A percentile compares a stretch with the other conserved stretches of the same genome.
Evolutionary conservation across 2,888 invertebrate species (phyloP).

Genomic region (Chymomyza fuscimana): DNA sequence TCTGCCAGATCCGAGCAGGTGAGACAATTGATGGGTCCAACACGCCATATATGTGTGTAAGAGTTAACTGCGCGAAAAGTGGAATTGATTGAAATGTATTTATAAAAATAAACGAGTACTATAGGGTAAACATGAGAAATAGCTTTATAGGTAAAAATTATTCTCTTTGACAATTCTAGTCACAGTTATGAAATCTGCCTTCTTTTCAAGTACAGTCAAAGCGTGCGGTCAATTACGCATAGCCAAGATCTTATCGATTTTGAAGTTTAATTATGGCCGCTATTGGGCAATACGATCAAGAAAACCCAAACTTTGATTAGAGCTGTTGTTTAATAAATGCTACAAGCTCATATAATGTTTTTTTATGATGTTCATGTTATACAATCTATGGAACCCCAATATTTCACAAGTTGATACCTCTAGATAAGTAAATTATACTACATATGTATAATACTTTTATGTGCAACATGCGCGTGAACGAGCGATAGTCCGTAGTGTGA

Average conservation of each 20-base stretch:
- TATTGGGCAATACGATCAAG: not conserved
- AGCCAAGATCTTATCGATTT: not conserved
- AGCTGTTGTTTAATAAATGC: not conserved
- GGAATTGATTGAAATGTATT: not conserved
- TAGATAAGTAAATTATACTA: not conserved
- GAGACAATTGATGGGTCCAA: slow-evolving; percentile 68
- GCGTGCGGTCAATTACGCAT: not conserved
- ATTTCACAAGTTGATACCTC: not conserved
- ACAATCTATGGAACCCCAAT: not conserved
- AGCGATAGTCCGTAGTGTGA: not conserved
- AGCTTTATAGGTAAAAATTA: too few species aligned
- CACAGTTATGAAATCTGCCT: not conserved
- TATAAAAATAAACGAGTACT: too few species aligned
- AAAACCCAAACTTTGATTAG: not conserved
- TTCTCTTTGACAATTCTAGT: too few species aligned
- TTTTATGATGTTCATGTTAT: not conserved
- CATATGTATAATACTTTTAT: not conserved
- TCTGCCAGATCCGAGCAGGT: slow-evolving; percentile 50
- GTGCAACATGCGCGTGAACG: not conserved
- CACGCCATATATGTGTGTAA: slow-evolving; percentile 56
- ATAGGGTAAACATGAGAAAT: too few species aligned
- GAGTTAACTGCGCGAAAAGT: not conserved
- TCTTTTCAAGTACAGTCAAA: not conserved
- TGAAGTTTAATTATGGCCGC: not conserved
- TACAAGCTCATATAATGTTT: not conserved